These are phyloP conservation scores for Galeruca laticollis DNA, from an alignment of 2,888 invertebrate genomes.

Conservation along the genomic window DNA sequence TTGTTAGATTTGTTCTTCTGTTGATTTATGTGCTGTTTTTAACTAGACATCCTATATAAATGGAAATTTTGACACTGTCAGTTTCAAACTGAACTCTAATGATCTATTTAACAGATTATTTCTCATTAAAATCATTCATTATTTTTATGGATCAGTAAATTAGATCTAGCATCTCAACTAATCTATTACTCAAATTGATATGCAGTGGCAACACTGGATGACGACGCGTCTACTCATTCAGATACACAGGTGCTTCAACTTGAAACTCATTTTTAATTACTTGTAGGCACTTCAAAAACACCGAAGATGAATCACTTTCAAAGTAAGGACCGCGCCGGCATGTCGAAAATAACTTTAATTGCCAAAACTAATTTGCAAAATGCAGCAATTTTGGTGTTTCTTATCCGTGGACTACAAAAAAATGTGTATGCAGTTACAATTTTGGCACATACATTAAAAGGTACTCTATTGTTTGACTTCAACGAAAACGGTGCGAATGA, in stretches of 20 bases:
- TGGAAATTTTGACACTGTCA: no score
- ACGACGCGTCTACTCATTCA: conserved; percentile 11
- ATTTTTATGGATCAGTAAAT: no score
- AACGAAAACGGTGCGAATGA: background rate
- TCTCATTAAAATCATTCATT: no score
- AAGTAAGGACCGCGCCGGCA: conserved; percentile 22
- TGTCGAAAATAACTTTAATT: conserved; percentile 34
- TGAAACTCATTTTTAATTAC: conserved; percentile 41
- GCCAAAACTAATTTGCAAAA: conserved; percentile 38
- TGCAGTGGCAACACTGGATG: background rate
- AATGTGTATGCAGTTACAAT: conserved; percentile 25
- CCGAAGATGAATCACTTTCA: conserved; percentile 36
- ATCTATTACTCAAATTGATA: no score
- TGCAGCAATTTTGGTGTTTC: conserved; percentile 22
- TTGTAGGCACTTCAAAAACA: conserved; percentile 35
- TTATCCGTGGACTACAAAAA: conserved; percentile 8
- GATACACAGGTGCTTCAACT: conserved; percentile 40
- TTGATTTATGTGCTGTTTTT: no score
- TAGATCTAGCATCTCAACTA: no score
- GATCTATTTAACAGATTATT: no score
- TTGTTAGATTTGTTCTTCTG: no score
- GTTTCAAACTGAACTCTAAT: no score
- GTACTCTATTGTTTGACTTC: conserved; percentile 8
- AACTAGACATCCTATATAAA: no score
- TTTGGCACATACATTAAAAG: conserved; percentile 6